A percentile compares a stretch with the other conserved stretches of the same genome.
Conservation (phyloP, 2,797 vertebrate genomes). For the Rhinophrynus dorsalis region DNA sequence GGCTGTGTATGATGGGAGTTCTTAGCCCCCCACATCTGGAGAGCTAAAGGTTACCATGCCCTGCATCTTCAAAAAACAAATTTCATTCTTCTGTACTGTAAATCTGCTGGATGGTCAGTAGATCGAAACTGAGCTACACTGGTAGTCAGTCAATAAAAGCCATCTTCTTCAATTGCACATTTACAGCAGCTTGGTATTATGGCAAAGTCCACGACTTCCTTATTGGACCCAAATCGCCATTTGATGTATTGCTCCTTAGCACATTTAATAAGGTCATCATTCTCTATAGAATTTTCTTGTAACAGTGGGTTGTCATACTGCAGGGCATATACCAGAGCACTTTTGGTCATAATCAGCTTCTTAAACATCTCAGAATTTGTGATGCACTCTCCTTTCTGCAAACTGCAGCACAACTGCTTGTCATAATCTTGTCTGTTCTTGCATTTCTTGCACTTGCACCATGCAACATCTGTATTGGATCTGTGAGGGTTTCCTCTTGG, state of each 20-base stretch:
- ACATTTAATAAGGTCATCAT: conserved; percentile 22
- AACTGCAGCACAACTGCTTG: conserved; percentile 82
- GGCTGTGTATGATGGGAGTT: too few relatives aligned
- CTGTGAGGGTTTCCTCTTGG: not conserved
- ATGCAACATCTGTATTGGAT: conserved; percentile 48
- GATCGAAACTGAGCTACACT: too few relatives aligned
- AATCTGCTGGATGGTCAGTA: too few relatives aligned
- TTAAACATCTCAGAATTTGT: conserved; percentile 65
- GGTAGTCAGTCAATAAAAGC: too few relatives aligned
- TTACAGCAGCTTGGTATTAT: conserved; percentile 79
- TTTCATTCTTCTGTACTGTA: too few relatives aligned
- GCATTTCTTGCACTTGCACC: conserved; percentile 73
- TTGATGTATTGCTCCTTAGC: conserved; percentile 72
- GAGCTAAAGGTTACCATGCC: too few relatives aligned
- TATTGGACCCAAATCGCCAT: conserved; percentile 73
- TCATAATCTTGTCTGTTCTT: conserved; percentile 36
- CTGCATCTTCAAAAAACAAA: too few relatives aligned
- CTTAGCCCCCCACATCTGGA: too few relatives aligned
- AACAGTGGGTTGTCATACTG: conserved; percentile 74
- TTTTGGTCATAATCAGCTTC: conserved; percentile 64
- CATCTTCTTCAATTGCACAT: conserved; percentile 67
- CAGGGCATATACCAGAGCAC: conserved; percentile 65
- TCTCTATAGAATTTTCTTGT: conserved; percentile 23
- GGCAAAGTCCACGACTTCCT: conserved; percentile 57
- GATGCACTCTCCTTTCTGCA: conserved; percentile 62